Percentiles rank a stretch among this genome's conserved stretches.
Evolutionary conservation across 2,888 invertebrate species (phyloP).

Genomic region (Agonum fuliginosum): DNA sequence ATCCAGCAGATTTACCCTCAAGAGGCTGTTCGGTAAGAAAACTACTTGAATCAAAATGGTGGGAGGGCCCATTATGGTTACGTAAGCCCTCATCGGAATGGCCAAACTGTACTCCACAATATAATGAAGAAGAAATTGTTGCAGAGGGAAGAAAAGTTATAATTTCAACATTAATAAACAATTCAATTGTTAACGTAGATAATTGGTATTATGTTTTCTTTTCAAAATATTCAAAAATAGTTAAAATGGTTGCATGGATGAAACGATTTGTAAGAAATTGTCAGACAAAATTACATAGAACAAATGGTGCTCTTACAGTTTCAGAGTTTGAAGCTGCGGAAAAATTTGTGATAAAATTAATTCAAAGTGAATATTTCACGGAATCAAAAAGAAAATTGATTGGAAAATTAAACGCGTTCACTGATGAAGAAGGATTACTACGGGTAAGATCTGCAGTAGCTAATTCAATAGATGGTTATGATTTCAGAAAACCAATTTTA

Average conservation of each 20-base stretch:
- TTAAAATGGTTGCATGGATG: conserved; percentile 63
- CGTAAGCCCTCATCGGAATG: conserved; percentile 60
- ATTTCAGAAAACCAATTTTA: conserved; percentile 64
- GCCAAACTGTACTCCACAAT: conserved; percentile 59
- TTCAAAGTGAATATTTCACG: conserved; percentile 44
- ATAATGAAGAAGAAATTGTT: conserved; percentile 47
- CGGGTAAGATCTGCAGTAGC: conserved; percentile 61
- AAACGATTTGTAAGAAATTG: conserved; percentile 5
- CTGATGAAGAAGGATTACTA: conserved; percentile 62
- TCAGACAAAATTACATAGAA: background rate
- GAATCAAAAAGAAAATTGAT: conserved; percentile 44
- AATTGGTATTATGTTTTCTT: conserved; percentile 49
- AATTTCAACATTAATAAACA: conserved; percentile 15
- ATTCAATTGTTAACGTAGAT: background rate
- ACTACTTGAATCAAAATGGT: conserved; percentile 65
- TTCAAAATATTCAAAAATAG: conserved; percentile 61
- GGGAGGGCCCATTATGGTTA: conserved; percentile 67
- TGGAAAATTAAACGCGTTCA: conserved; percentile 43
- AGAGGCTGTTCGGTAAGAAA: conserved; percentile 64
- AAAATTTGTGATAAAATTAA: background rate
- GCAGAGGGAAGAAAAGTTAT: conserved; percentile 41
- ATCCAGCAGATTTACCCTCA: conserved; percentile 66
- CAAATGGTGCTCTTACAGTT: background rate
- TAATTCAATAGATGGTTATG: conserved; percentile 55
- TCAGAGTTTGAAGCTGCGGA: background rate